Evolutionary conservation across 2,113 vertebrate genomes (phyloP).

Genomic region (Leiothrix lutea): DNA sequence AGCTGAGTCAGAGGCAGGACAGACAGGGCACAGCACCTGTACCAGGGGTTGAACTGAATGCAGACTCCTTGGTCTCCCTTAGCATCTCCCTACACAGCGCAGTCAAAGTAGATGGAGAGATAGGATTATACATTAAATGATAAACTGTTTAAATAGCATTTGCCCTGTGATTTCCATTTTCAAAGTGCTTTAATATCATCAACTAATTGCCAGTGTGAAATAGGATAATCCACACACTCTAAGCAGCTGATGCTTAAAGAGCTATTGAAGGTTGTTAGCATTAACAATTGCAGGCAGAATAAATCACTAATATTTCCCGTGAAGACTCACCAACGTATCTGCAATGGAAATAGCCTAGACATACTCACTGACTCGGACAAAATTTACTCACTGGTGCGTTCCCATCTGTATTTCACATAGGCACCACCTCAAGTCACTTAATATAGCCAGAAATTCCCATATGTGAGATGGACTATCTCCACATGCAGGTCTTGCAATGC

Average conservation of each 20-base stretch:
- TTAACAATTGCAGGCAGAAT: not conserved
- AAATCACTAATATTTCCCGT: not conserved
- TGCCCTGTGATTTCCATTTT: not conserved
- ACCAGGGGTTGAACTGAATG: not conserved
- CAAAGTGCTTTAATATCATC: not conserved
- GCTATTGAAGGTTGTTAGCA: not conserved
- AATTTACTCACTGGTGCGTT: not conserved
- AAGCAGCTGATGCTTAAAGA: not conserved
- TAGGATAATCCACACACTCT: not conserved
- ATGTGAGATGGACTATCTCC: not conserved
- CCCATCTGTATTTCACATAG: not conserved
- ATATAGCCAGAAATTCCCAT: not conserved
- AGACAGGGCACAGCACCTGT: not conserved
- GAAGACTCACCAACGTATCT: not conserved
- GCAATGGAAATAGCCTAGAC: not conserved
- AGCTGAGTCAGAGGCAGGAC: not conserved
- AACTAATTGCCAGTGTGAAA: conserved; percentile 22
- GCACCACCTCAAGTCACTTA: not conserved
- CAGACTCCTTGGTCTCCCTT: not conserved
- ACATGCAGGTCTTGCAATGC: not conserved
- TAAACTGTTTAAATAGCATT: conserved; percentile 18
- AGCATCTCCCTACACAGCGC: not conserved
- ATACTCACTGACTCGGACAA: not conserved
- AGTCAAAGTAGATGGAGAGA: not conserved
- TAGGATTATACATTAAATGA: not conserved